Evolutionary conservation across 2,888 invertebrate species (phyloP), one percentile per base, ranked within the genome.

Genomic region (Rhimphoctona megacephalus): DNA sequence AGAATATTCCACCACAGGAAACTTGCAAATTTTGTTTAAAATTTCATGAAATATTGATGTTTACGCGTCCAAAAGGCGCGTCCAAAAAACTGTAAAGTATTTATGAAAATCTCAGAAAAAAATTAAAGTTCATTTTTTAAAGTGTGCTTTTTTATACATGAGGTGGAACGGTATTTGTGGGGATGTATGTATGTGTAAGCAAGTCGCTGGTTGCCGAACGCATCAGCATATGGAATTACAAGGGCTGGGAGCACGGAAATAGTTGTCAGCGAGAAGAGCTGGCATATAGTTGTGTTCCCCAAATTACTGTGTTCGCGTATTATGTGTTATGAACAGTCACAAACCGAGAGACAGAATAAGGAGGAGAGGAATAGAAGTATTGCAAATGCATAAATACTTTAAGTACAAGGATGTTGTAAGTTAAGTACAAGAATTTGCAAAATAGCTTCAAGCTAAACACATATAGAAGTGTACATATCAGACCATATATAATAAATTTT

Each of bases 161-260:
- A n/a, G 57, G 61, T 30, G 6, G 61, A 61, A 17, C 6, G 61
- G 30, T 61, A 17, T 61, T 30, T 57, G 30, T 61, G 61, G 52
- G 25, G 11, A 39, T 22, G 52, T 54, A 33, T 52, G 39, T 66
- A 52, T 46, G 36, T 19, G 30, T 17, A 17, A 30, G 30, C 30
- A 17, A 49, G 49, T 52, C 72, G 25, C 43, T 46, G 52, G 81
- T 61, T 77, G 36, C 36, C 25, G 52, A 25, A 86, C 76, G 81
- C 86, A 91, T 91, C 90, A 90, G 89, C 90, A 91, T 91, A 91
- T 90, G 88, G 89, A 89, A 91, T 91, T 91, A 91, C 90, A 88
- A 69, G 87, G 85, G 80, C 74, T 77, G 25, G 52, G 88, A 89
- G 86, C 87, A 81, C 89, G 86, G 87, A 91, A 90, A 90, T 86